Percentiles rank a stretch among this genome's conserved stretches.
These are phyloP conservation scores for Chironomus tepperi DNA, from an alignment of 1,140 invertebrate species.

Conservation along the genomic window DNA sequence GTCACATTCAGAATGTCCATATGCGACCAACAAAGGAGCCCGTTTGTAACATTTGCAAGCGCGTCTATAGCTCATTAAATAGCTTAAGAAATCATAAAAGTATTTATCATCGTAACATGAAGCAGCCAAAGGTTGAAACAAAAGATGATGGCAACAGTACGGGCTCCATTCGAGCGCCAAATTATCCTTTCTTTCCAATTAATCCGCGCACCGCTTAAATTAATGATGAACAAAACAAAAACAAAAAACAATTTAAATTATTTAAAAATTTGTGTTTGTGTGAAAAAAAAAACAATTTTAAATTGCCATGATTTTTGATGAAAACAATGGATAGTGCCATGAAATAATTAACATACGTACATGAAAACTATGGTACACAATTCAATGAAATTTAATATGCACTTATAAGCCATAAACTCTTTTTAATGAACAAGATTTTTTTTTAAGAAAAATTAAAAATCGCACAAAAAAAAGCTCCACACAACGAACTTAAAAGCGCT, in stretches of 20 bases:
- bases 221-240: too few relatives aligned
- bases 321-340: too few relatives aligned
- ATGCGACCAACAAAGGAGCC: slow-evolving; percentile 74
- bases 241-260: too few relatives aligned
- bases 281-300: too few relatives aligned
- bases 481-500: slow-evolving; percentile 3
- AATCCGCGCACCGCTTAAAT: slow-evolving; percentile 28
- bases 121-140: slow-evolving; percentile 44
- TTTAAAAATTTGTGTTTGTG: too few relatives aligned
- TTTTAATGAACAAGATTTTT: background rate
- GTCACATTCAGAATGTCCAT: slow-evolving; percentile 80
- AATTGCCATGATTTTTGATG: too few relatives aligned
- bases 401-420: background rate
- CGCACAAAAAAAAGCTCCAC: background rate
- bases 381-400: background rate
- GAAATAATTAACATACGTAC: too few relatives aligned
- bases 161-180: background rate
- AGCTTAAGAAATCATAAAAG: slow-evolving; percentile 81
- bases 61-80: slow-evolving; percentile 79
- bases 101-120: slow-evolving; percentile 69
- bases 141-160: slow-evolving; percentile 18
- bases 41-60: slow-evolving; percentile 79
- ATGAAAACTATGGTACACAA: too few relatives aligned
- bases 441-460: background rate
- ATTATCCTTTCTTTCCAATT: slow-evolving; percentile 30